Evolutionary conservation across 2,888 invertebrate species (phyloP).

Genomic region (Clivina fossor): DNA sequence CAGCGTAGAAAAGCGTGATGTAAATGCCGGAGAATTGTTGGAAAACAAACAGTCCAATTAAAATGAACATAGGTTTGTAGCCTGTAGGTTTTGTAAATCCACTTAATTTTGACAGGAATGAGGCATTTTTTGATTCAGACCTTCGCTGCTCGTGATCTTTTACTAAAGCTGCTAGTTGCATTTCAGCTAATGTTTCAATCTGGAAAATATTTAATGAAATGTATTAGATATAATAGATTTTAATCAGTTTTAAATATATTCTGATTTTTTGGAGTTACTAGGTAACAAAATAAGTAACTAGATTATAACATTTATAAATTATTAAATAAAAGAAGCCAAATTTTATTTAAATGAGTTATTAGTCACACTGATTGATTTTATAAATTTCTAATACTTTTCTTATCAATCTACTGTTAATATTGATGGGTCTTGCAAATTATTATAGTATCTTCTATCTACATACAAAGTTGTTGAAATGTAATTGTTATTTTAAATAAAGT

Average conservation of each 20-base stretch:
- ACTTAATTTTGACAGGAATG: conserved; percentile 50
- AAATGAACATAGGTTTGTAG: conserved; percentile 60
- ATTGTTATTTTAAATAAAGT: no score
- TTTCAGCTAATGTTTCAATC: conserved; percentile 55
- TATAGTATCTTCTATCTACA: no score
- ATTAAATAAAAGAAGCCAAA: no score
- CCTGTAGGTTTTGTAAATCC: conserved; percentile 59
- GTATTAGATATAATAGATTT: neutral
- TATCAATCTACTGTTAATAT: no score
- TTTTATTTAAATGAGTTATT: no score
- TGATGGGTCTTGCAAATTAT: no score
- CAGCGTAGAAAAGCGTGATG: conserved; percentile 63
- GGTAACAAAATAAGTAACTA: no score
- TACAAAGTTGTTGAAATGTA: no score
- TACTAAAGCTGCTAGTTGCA: conserved; percentile 56
- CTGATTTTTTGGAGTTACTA: conserved; percentile 4
- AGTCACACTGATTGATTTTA: no score
- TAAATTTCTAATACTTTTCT: no score
- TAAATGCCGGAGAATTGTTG: conserved; percentile 65
- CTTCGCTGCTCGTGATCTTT: conserved; percentile 58
- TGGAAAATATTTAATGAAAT: conserved; percentile 40
- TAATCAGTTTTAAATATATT: conserved; percentile 1
- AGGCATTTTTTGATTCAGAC: conserved; percentile 48
- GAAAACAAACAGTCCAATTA: conserved; percentile 59
- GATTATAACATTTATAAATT: no score